These are phyloP conservation scores for Melikaiella ostensackeni DNA, from an alignment of 2,888 invertebrate genomes.

Conservation along the genomic window DNA sequence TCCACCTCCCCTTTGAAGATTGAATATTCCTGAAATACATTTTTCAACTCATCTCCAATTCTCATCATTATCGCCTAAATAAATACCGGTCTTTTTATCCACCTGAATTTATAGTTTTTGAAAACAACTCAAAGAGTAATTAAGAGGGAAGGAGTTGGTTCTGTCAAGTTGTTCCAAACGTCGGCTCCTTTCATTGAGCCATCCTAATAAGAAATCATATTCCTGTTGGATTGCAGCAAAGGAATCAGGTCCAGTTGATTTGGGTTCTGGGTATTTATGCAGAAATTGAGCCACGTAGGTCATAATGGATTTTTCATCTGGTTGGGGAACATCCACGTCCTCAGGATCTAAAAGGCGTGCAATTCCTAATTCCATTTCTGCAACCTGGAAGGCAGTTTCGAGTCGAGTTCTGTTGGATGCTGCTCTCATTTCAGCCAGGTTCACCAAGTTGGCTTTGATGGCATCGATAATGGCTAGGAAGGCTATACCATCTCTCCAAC, in stretches of 20 bases:
- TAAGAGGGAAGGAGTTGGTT: slow-evolving; percentile 85
- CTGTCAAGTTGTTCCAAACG: slow-evolving; percentile 88
- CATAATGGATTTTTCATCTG: slow-evolving; percentile 98
- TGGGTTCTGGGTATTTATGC: slow-evolving; percentile 95
- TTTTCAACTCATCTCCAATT: not conserved
- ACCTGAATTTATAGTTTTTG: not conserved
- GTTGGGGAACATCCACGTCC: slow-evolving; percentile 96
- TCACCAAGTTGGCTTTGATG: slow-evolving; percentile 94
- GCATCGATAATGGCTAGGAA: slow-evolving; percentile 97
- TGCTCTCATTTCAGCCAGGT: slow-evolving; percentile 88
- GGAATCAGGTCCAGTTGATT: slow-evolving; percentile 85
- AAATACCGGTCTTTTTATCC: not conserved
- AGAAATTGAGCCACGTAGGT: slow-evolving; percentile 99
- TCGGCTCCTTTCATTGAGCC: slow-evolving; percentile 89
- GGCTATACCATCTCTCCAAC: slow-evolving; percentile 97
- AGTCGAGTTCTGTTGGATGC: slow-evolving; percentile 89
- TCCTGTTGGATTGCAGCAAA: slow-evolving; percentile 89
- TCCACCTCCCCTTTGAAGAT: slow-evolving; percentile 88
- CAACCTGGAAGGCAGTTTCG: slow-evolving; percentile 95
- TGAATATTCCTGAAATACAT: slow-evolving; percentile 83
- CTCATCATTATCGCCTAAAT: not conserved
- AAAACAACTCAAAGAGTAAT: slow-evolving; percentile 80
- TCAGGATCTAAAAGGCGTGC: slow-evolving; percentile 95
- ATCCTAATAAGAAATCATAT: slow-evolving; percentile 88
- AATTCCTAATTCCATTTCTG: slow-evolving; percentile 94